Conservation (phyloP, 2,888 invertebrate genomes). For the Mystacides longicornis region DNA sequence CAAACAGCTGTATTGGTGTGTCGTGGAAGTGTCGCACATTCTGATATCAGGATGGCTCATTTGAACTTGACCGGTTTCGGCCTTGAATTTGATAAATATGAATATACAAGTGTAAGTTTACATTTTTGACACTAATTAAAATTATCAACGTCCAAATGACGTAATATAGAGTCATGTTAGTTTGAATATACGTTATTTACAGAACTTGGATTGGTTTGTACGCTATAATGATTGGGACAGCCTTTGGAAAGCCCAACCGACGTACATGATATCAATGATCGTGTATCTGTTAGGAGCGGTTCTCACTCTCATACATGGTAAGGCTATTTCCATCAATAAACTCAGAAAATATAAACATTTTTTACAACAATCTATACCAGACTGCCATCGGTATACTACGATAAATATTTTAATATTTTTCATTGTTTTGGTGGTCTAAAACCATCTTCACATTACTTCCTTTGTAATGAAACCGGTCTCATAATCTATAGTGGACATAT, state of each 20-base stretch:
- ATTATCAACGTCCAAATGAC: not conserved
- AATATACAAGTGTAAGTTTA: conserved; percentile 21
- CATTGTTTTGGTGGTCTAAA: too few relatives aligned
- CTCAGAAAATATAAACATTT: too few relatives aligned
- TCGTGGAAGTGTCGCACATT: not conserved
- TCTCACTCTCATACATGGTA: conserved; percentile 62
- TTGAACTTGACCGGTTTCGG: conserved; percentile 22
- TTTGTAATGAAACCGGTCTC: too few relatives aligned
- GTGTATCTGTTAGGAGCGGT: conserved; percentile 54
- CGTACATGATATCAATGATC: conserved; percentile 57
- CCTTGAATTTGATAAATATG: conserved; percentile 11
- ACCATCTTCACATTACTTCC: too few relatives aligned
- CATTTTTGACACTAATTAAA: not conserved
- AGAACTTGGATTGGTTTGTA: conserved; percentile 59
- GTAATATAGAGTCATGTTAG: not conserved
- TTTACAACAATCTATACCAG: too few relatives aligned
- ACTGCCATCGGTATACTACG: too few relatives aligned
- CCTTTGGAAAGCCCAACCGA: conserved; percentile 59
- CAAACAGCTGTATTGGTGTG: too few relatives aligned
- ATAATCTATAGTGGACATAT: too few relatives aligned
- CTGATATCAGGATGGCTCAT: conserved; percentile 8
- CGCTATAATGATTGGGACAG: conserved; percentile 45
- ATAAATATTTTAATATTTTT: too few relatives aligned
- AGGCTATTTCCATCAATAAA: too few relatives aligned
- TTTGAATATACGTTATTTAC: conserved; percentile 24